Evolutionary conservation across 2,888 invertebrate genomes (phyloP), one percentile per base, ranked within the genome.

Genomic region (Oligia strigilis): DNA sequence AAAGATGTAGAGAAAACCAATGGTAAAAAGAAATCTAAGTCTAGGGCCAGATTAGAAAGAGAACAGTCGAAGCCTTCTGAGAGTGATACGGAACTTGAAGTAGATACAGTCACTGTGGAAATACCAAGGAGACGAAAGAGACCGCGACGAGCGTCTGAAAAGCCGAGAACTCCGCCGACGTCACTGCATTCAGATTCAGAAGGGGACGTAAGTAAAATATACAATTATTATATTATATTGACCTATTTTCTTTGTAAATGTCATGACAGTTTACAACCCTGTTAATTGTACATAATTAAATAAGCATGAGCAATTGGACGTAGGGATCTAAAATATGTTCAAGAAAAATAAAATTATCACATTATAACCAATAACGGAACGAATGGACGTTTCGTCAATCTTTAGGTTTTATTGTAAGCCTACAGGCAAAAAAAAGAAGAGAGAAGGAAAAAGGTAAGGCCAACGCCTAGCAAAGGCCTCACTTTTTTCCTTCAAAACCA

Each of bases 41-140:
- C 96, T 0, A 94, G 97, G 89, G 97, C 97, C 1, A 93, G 97
- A 75, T 89, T 97, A 81, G 97, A 97, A 90, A 93, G 97, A 75
- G 96, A 97, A 88, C 97, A 96, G 77, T 97, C 97, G 0, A 97
- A 97, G 77, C 97, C 97, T 55, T 97, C 97, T 49, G 97, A 97
- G 81, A 97, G 94, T 86, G 97, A 97, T 84, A 95, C 97, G 0
- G 97, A 97, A 78, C 95, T 91, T 23, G 97, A 97, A 69, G 95
- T 97, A 0, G 97, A 97, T 88, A 97, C 97, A 0, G 96, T 97
- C 3, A 97, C 97, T 19, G 97, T 97, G 3, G 97, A 97, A 82
- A 97, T 97, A 89, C 97, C 97, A 0, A 94, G 96, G 80, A 92
- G 97, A 90, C 92, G 96, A 70, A 97, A 97, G 88, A 93, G 96